phyloP scores from a whole-genome alignment of 2,888 invertebrate species.

The Ischnus inquisitorius region DNA sequence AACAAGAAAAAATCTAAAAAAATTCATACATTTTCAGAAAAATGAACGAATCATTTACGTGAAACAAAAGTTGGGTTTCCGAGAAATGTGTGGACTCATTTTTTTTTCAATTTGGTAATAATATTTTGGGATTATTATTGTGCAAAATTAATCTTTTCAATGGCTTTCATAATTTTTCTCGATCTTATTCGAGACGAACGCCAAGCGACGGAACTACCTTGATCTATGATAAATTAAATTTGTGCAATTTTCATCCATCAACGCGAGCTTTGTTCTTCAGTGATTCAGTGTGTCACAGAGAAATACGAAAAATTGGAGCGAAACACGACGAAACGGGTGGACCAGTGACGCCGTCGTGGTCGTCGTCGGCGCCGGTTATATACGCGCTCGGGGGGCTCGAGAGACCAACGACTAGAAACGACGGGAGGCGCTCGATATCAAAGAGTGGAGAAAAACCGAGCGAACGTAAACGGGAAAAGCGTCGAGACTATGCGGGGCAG shows the following conservation, averaged over 20 bases:
- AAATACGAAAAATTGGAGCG: constrained; percentile 6
- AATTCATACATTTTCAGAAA: no score
- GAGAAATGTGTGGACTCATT: no score
- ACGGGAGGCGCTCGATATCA: constrained; percentile 79
- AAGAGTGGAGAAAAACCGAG: constrained; percentile 76
- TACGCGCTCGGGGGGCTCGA: constrained; percentile 17
- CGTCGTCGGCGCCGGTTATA: constrained; percentile 45
- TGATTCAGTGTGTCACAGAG: neutral
- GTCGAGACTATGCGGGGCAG: neutral
- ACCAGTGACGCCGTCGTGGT: constrained; percentile 57
- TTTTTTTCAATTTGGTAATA: no score
- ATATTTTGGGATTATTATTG: no score
- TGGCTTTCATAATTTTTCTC: no score
- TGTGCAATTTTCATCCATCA: neutral
- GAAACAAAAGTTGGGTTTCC: no score
- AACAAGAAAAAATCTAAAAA: no score
- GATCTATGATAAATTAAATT: no score
- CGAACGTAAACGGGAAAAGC: constrained; percentile 16
- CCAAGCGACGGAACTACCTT: no score
- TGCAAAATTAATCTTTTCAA: no score
- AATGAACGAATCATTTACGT: no score
- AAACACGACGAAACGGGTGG: constrained; percentile 46
- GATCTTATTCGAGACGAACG: no score
- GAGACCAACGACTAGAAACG: constrained; percentile 36
- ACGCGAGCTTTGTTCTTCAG: neutral